Evolutionary conservation across 2,888 invertebrate species (phyloP), one percentile per base, ranked within the genome.

Genomic region (Julus scandinavius): DNA sequence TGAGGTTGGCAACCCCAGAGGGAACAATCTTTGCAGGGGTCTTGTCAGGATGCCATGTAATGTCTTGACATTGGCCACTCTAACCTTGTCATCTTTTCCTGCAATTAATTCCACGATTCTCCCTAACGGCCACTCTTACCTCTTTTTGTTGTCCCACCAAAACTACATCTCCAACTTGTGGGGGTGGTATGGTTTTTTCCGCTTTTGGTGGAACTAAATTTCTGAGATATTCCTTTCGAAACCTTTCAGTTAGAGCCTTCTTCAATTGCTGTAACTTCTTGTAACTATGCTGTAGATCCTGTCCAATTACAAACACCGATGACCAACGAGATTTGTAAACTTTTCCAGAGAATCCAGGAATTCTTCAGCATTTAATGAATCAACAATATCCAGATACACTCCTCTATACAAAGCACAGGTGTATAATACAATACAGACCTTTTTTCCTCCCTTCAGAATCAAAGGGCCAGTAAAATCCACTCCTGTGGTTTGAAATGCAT

Each of bases 401-500:
- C 63, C 63, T n/a, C 63, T 63, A 17, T 20, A n/a, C n/a, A 63
- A 7, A 63, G 63, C 63, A 63, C 63, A 63, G n/a, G 63, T 63
- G n/a, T 63, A 63, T 5, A n/a, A 17, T 7, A 63, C 20, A 20
- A 63, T 63, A n/a, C 63, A 63, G 0, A n/a, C 63, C 63, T 63
- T 63, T 17, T 63, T 63, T n/a, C n/a, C n/a, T 58, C 63, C 63
- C n/a, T n/a, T 63, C 0, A 63, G 7, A 63, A 63, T 63, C 20
- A 63, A 63, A 4, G n/a, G 63, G 7, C n/a, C 63, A 6, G 63
- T n/a, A 3, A 63, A 17, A n/a, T 63, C 63, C 20, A 63, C 63
- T 0, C 63, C 63, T 2, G 63, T 63, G 3, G 4, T 63, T 6
- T 63, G 63, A 63, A 63, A 63, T n/a, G 63, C 63, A 63, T 63